These are phyloP conservation scores for Nudaria mundana DNA, from an alignment of 2,888 invertebrate genomes.

Conservation along the genomic window DNA sequence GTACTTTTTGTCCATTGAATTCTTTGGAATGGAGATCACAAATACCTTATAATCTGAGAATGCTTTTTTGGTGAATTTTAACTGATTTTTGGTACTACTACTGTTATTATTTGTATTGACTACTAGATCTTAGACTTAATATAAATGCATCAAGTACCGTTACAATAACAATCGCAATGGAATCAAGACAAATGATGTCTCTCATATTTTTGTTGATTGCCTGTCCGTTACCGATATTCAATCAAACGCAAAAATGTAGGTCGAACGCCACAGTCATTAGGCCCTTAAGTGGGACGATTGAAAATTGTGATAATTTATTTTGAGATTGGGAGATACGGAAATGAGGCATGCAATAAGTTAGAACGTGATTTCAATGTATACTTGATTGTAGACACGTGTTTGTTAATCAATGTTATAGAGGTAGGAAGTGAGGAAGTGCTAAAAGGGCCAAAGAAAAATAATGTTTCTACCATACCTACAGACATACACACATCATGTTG, in stretches of 20 bases:
- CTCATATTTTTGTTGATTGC: conserved; percentile 50
- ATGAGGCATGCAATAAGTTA: conserved; percentile 6
- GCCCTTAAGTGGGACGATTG: conserved; percentile 39
- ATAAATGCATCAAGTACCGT: conserved; percentile 37
- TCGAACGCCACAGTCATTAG: conserved; percentile 38
- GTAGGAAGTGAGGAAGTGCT: too few species aligned
- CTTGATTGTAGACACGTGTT: conserved; percentile 1
- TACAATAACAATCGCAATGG: conserved; percentile 48
- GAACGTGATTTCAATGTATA: background rate
- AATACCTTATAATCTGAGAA: too few species aligned
- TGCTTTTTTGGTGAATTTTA: too few species aligned
- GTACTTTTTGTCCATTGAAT: too few species aligned
- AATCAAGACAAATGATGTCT: conserved; percentile 56
- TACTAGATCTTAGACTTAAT: too few species aligned
- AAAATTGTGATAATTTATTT: conserved; percentile 28
- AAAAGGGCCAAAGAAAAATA: too few species aligned
- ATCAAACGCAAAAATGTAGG: conserved; percentile 44
- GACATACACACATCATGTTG: too few species aligned
- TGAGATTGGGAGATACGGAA: conserved; percentile 6
- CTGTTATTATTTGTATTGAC: too few species aligned
- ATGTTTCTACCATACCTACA: too few species aligned
- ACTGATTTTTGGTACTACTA: too few species aligned
- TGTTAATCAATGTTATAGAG: too few species aligned
- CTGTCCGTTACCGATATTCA: conserved; percentile 44
- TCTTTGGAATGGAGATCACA: too few species aligned